These are phyloP conservation scores for Leptinotarsa juncta DNA, from an alignment of 2,888 invertebrate species.

Conservation along the genomic window DNA sequence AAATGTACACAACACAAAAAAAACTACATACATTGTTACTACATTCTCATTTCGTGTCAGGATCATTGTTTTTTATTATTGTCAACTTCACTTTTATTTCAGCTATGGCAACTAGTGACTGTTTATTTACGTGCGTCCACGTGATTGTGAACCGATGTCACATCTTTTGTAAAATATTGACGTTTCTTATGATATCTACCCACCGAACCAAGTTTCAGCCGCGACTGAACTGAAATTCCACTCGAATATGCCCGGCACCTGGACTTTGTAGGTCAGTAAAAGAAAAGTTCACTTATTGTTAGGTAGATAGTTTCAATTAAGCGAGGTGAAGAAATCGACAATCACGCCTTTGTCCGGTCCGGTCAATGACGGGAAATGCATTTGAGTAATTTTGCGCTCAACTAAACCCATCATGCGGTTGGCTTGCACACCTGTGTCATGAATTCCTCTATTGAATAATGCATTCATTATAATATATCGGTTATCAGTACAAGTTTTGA, in stretches of 20 bases:
- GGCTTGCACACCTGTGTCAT: background rate
- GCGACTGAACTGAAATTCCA: slow-evolving; percentile 40
- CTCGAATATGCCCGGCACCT: slow-evolving; percentile 36
- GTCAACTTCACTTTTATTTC: slow-evolving; percentile 28
- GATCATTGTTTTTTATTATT: slow-evolving; percentile 31
- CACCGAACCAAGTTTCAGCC: slow-evolving; percentile 29
- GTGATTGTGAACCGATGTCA: slow-evolving; percentile 25
- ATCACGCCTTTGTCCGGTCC: slow-evolving; percentile 13
- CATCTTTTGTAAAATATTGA: slow-evolving; percentile 19
- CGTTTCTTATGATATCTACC: slow-evolving; percentile 28
- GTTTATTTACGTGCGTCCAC: slow-evolving; percentile 22
- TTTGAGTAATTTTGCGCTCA: slow-evolving; percentile 2
- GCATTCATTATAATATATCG: too few species aligned
- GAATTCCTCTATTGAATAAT: background rate
- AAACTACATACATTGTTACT: slow-evolving; percentile 48
- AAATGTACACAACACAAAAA: slow-evolving; percentile 53
- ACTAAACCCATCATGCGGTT: background rate
- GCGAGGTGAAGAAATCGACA: slow-evolving; percentile 22
- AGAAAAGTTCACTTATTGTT: slow-evolving; percentile 37
- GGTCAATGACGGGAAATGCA: slow-evolving; percentile 3
- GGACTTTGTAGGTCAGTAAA: slow-evolving; percentile 47
- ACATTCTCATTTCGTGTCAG: slow-evolving; percentile 46
- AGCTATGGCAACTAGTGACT: slow-evolving; percentile 19
- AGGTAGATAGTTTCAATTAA: slow-evolving; percentile 19
- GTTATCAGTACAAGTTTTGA: too few species aligned